Evolutionary conservation across 2,888 invertebrate species (phyloP), one percentile per base, ranked within the genome.

Genomic region (Adelphocoris suturalis): DNA sequence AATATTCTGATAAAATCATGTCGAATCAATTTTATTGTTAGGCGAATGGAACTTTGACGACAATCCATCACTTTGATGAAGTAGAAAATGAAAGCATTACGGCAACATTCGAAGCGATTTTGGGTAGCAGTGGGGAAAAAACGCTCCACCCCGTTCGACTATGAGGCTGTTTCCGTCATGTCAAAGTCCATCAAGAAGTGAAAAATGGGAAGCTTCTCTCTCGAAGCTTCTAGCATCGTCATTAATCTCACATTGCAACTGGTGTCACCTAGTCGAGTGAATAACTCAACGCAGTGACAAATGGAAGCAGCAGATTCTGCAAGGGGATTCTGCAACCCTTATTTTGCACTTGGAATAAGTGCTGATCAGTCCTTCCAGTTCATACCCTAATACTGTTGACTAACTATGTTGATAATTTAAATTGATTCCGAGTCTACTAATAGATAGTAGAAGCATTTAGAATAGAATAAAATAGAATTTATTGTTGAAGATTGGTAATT

Each of bases 171-270:
- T 68, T 23, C 68, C 68, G 19, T 68, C 68, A 68, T 23, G 68
- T 68, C 68, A 68, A 68, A 68, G 68, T 68, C 68, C 68, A 68
- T 68, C 68, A 68, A 23, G 68, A 27, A 68, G 68, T 68, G 68
- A 68, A 68, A 68, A 68, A 68, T 68, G 68, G 68, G 23, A 68
- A 68, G 68, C 68, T 19, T 13, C 27, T 68, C 68, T 9, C 68
- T 68, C 68, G 68, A 68, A 68, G 23, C 23, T 23, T 68, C 23
- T 27, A 68, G 68, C 68, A 12, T 12, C 68, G 23, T 19, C 68
- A 68, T 68, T 68, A 68, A 68, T 68, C 68, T 68, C 68, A 68
- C 68, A 61, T 61, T 61, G 61, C 61, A 68, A 68, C 68, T 68
- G 68, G 68, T 68, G 68, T 68, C 68, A 68, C 23, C 68, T 68